Conservation (phyloP, 2,888 invertebrate genomes). For the Polietes domitor region DNA sequence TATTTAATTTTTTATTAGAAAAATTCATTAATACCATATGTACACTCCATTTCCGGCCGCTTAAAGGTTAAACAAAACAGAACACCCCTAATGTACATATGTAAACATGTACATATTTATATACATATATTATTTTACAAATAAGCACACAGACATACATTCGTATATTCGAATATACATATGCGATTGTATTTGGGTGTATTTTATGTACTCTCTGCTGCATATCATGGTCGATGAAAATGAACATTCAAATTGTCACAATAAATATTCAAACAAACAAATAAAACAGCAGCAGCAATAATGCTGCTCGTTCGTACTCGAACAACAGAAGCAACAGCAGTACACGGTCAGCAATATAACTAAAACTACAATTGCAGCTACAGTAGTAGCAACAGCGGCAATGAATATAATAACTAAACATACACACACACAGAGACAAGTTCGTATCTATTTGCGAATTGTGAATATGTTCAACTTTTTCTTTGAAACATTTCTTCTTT, state of each 20-base stretch:
- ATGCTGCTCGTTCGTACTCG: not conserved
- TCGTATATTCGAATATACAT: no score
- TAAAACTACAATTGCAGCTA: not conserved
- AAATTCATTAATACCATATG: no score
- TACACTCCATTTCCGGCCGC: no score
- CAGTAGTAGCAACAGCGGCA: not conserved
- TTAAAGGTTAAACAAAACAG: no score
- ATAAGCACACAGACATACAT: no score
- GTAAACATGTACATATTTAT: no score
- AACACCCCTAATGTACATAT: no score
- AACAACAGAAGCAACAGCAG: constrained; percentile 6
- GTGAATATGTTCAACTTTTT: not conserved
- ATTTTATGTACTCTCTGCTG: constrained; percentile 36
- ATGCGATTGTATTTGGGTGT: not conserved
- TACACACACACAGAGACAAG: constrained; percentile 10
- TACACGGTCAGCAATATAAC: no score
- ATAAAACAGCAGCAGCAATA: constrained; percentile 38
- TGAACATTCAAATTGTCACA: constrained; percentile 69
- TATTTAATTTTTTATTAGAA: no score
- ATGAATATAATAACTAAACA: constrained; percentile 31
- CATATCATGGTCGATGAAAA: constrained; percentile 57
- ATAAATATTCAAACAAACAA: constrained; percentile 66
- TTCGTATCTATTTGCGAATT: not conserved
- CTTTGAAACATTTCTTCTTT: not conserved
- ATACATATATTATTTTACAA: no score